Percentiles rank a stretch among this genome's conserved stretches.
phyloP scores from a whole-genome alignment of 30 jellyfish, hydroid and myxozoan genomes.

The Nemopilema nomurai region DNA sequence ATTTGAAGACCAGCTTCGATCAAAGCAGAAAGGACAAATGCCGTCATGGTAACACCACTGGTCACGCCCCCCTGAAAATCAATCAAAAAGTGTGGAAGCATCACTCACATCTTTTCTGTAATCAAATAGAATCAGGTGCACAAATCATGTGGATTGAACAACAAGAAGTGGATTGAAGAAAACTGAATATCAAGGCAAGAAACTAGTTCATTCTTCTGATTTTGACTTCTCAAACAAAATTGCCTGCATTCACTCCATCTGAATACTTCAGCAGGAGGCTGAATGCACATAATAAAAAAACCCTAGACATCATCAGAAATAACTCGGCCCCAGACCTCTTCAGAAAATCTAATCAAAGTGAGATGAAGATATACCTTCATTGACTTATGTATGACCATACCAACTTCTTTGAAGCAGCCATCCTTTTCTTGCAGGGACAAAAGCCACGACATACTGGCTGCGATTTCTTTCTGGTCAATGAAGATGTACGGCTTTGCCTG shows the following conservation, averaged over 20 bases:
- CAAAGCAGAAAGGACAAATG: slow-evolving; percentile 69
- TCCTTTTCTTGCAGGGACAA: slow-evolving; percentile 31
- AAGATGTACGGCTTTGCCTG: slow-evolving; percentile 73
- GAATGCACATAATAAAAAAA: no score
- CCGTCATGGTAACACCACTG: slow-evolving; percentile 79
- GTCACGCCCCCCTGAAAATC: slow-evolving; percentile 75
- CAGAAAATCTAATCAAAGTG: no score
- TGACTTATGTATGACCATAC: slow-evolving; percentile 64
- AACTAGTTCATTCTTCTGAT: no score
- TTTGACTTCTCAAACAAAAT: no score
- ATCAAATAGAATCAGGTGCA: background rate
- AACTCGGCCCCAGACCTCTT: background rate
- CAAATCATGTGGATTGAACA: background rate
- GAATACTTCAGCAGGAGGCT: no score
- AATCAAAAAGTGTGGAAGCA: background rate
- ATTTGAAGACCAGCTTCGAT: slow-evolving; percentile 69
- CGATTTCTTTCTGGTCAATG: slow-evolving; percentile 64
- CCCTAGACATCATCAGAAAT: background rate
- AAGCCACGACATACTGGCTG: slow-evolving; percentile 42
- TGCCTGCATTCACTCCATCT: no score
- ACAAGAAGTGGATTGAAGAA: no score
- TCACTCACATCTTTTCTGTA: background rate
- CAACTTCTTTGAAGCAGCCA: slow-evolving; percentile 87
- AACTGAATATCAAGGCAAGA: no score
- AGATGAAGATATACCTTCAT: slow-evolving; percentile 58